These are phyloP conservation scores for Lanius ludovicianus DNA, from an alignment of 2,113 vertebrate genomes.

Conservation along the genomic window DNA sequence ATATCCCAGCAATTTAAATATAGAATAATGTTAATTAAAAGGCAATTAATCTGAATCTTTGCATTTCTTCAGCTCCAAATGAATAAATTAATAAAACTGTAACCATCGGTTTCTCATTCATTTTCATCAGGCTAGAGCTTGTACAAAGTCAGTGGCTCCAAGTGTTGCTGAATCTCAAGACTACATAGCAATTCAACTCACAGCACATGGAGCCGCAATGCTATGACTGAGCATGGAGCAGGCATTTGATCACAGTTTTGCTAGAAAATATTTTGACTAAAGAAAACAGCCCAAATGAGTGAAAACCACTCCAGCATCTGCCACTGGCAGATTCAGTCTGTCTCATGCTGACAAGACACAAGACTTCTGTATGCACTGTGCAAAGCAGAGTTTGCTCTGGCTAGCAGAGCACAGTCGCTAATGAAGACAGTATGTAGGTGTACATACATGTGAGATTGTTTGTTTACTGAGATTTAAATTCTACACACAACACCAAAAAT, in stretches of 20 bases:
- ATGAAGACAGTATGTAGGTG: not conserved
- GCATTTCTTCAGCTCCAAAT: not conserved
- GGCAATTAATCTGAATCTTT: not conserved
- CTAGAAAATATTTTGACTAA: not conserved
- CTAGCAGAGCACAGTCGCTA: not conserved
- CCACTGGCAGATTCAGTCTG: not conserved
- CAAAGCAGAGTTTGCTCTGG: not conserved
- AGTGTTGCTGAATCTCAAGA: not conserved
- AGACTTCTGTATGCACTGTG: not conserved
- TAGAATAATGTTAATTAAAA: not conserved
- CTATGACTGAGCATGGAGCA: not conserved
- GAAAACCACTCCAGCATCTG: not conserved
- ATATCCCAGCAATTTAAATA: not conserved
- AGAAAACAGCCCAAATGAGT: not conserved
- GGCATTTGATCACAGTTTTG: not conserved
- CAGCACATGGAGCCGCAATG: accelerated
- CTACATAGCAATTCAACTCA: not conserved
- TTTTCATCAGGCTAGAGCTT: not conserved
- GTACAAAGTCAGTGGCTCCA: not conserved
- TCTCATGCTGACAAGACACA: not conserved
- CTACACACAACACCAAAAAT: not conserved
- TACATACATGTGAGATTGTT: not conserved
- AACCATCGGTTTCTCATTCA: not conserved
- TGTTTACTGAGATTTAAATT: not conserved
- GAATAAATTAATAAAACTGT: not conserved